Percentiles rank a stretch among this genome's conserved stretches.
Evolutionary conservation across 2,888 invertebrate genomes (phyloP).

Genomic region (Ypsolopha sequella): DNA sequence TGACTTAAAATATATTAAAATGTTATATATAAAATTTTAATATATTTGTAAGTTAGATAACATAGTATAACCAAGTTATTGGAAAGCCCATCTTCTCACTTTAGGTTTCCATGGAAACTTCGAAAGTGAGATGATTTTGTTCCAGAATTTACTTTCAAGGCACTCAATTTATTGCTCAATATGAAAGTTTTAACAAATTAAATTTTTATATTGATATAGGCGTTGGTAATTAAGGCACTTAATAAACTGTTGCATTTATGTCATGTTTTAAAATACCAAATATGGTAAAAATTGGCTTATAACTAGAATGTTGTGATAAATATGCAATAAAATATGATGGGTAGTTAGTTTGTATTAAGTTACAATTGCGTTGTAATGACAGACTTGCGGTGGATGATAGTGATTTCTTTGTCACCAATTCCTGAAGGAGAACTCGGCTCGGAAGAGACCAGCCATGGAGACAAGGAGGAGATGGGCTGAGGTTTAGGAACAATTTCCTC

Average conservation of each 20-base stretch:
- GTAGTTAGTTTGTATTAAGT: slow-evolving; percentile 3
- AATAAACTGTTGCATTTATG: not conserved
- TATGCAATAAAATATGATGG: not conserved
- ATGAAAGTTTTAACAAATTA: not conserved
- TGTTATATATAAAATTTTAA: no score
- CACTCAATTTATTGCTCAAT: not conserved
- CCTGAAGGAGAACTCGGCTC: slow-evolving; percentile 76
- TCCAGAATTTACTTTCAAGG: slow-evolving; percentile 2
- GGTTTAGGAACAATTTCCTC: slow-evolving; percentile 65
- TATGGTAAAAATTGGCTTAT: not conserved
- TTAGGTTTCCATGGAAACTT: slow-evolving; percentile 51
- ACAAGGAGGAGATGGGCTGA: slow-evolving; percentile 76
- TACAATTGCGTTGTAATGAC: slow-evolving; percentile 88
- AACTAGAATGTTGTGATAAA: not conserved
- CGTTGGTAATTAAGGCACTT: no score
- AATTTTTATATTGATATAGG: no score
- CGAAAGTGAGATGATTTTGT: slow-evolving; percentile 37
- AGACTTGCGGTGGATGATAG: slow-evolving; percentile 84
- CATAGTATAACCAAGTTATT: no score
- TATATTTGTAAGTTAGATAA: no score
- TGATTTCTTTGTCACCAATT: slow-evolving; percentile 74
- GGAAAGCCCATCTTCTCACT: slow-evolving; percentile 25
- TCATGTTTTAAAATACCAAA: not conserved
- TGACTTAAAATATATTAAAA: no score
- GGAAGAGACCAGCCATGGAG: slow-evolving; percentile 86